These are phyloP conservation scores for Tetheella fluctuosa DNA, from an alignment of 2,888 invertebrate species.

Conservation along the genomic window DNA sequence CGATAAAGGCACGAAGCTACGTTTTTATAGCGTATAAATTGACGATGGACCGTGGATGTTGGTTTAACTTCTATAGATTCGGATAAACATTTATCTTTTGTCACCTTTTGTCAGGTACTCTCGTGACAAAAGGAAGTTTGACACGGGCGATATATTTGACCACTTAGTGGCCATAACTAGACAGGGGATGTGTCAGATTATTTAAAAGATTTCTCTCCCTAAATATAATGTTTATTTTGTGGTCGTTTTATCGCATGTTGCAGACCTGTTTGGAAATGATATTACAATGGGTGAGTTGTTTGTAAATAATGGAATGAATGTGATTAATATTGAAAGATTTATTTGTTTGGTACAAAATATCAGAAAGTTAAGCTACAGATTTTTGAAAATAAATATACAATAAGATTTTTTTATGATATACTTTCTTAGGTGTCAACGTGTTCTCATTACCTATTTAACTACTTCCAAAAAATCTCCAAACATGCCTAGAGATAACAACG, in stretches of 20 bases:
- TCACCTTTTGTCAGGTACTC: slow-evolving; percentile 68
- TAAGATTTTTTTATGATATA: background rate
- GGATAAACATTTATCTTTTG: slow-evolving; percentile 70
- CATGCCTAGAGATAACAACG: background rate
- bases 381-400: background rate
- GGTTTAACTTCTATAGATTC: slow-evolving; percentile 50
- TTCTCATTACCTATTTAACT: too few relatives aligned
- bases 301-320: slow-evolving; percentile 58
- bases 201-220: slow-evolving; percentile 75
- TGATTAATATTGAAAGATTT: slow-evolving; percentile 33
- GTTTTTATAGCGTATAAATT: slow-evolving; percentile 65
- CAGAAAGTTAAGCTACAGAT: slow-evolving; percentile 3
- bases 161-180: slow-evolving; percentile 72
- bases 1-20: slow-evolving; percentile 37
- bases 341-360: slow-evolving; percentile 38
- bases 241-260: slow-evolving; percentile 65
- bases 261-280: slow-evolving; percentile 62
- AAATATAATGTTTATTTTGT: slow-evolving; percentile 57
- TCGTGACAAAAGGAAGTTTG: slow-evolving; percentile 64
- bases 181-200: slow-evolving; percentile 46
- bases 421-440: background rate
- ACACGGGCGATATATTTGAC: slow-evolving; percentile 73
- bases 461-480: too few relatives aligned
- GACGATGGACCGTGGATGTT: slow-evolving; percentile 79
- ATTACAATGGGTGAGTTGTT: slow-evolving; percentile 47